Percentiles rank a stretch among this genome's conserved stretches.
phyloP scores from a whole-genome alignment of 2,888 invertebrate genomes.

The Cephus pulcher region DNA sequence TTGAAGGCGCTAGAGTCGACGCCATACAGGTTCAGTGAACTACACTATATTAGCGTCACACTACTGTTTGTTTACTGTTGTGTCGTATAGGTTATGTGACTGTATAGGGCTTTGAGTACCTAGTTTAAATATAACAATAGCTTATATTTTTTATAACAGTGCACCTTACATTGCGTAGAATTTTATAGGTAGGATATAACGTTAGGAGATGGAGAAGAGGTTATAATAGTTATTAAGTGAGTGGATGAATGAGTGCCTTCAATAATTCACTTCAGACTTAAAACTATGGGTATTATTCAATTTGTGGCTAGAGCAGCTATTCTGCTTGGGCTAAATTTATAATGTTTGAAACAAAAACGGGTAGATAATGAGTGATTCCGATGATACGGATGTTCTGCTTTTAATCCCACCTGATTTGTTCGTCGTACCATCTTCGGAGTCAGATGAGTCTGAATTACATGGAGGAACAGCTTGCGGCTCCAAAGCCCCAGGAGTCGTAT shows the following conservation, averaged over 20 bases:
- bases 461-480: conserved; percentile 22
- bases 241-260: background rate
- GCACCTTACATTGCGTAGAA: background rate
- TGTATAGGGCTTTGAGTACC: background rate
- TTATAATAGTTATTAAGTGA: background rate
- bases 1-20: background rate
- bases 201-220: background rate
- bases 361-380: conserved; percentile 76
- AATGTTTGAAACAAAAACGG: conserved; percentile 11
- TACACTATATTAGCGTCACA: background rate
- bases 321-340: conserved; percentile 4
- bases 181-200: background rate
- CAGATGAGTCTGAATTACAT: conserved; percentile 58
- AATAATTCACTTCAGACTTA: background rate
- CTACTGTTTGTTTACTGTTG: background rate
- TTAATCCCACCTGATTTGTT: conserved; percentile 84
- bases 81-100: background rate
- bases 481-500: conserved; percentile 69
- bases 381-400: conserved; percentile 86
- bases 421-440: conserved; percentile 71
- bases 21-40: background rate
- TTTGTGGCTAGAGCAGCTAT: background rate
- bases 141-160: background rate
- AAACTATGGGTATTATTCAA: background rate
- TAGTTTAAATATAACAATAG: background rate